Conservation (phyloP, 2,113 vertebrate genomes). For the Periophthalmodon schlosseri region DNA sequence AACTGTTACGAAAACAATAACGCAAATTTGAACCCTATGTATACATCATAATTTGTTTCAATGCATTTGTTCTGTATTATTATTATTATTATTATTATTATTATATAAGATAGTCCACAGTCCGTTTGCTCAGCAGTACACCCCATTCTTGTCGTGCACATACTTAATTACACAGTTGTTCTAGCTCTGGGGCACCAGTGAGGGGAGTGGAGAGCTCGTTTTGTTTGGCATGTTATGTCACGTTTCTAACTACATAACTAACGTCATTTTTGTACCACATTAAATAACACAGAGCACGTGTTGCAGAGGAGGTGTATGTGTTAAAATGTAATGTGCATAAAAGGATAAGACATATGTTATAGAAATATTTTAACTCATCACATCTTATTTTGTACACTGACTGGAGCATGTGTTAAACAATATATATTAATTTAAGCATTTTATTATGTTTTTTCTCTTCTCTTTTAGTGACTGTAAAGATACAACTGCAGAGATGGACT, state of each 20-base stretch:
- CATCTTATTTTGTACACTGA: neutral
- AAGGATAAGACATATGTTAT: no score
- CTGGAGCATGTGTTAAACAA: neutral
- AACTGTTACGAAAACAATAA: no score
- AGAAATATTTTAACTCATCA: neutral
- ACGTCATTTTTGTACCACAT: neutral
- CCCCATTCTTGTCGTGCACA: neutral
- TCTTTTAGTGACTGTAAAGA: slow-evolving; percentile 42
- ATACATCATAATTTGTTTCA: slow-evolving; percentile 4
- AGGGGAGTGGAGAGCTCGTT: slow-evolving; percentile 16
- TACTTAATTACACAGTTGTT: neutral
- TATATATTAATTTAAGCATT: neutral
- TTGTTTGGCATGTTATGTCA: slow-evolving; percentile 10
- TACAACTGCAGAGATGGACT: slow-evolving; percentile 66
- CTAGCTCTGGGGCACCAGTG: neutral
- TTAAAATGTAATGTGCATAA: neutral
- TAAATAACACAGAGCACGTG: neutral
- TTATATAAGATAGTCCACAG: neutral
- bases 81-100: neutral
- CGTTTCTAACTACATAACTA: slow-evolving; percentile 9
- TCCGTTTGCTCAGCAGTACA: neutral
- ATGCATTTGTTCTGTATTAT: neutral
- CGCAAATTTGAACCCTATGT: no score
- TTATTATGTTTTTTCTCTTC: slow-evolving; percentile 3
- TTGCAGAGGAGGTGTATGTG: neutral